These are phyloP conservation scores for Drosophila tropicalis DNA, from an alignment of 1,140 invertebrate species.

Conservation along the genomic window DNA sequence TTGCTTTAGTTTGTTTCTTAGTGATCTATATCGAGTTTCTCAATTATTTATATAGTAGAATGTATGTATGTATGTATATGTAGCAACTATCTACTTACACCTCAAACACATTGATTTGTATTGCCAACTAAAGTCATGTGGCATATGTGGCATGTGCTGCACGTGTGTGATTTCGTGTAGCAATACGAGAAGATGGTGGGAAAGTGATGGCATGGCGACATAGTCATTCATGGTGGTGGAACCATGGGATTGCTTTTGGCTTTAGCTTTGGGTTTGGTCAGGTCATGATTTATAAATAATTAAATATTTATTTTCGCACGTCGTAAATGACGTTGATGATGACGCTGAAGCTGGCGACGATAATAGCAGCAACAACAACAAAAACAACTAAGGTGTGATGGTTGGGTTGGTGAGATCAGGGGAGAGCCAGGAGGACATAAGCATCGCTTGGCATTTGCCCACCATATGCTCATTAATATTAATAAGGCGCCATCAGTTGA, in stretches of 20 bases:
- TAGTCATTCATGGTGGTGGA: slow-evolving; percentile 8
- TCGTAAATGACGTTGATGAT: slow-evolving; percentile 66
- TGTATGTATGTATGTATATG: too few species aligned
- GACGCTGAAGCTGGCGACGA: slow-evolving; percentile 10
- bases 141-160: slow-evolving; percentile 1
- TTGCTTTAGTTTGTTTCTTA: not conserved
- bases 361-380: not conserved
- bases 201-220: slow-evolving; percentile 18
- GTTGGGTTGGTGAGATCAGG: not conserved
- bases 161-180: not conserved
- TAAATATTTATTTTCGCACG: slow-evolving; percentile 80
- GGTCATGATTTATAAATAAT: slow-evolving; percentile 80
- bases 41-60: slow-evolving; percentile 34
- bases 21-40: not conserved
- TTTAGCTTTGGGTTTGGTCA: slow-evolving; percentile 29
- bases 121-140: slow-evolving; percentile 1
- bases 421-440: not conserved
- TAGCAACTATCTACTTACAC: slow-evolving; percentile 23
- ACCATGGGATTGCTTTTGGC: not conserved
- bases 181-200: not conserved
- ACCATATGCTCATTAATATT: slow-evolving; percentile 76
- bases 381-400: not conserved
- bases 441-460: slow-evolving; percentile 43
- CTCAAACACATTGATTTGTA: not conserved
- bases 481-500: slow-evolving; percentile 57